Conservation (phyloP, 2,113 vertebrate species). For the Ia io region DNA sequence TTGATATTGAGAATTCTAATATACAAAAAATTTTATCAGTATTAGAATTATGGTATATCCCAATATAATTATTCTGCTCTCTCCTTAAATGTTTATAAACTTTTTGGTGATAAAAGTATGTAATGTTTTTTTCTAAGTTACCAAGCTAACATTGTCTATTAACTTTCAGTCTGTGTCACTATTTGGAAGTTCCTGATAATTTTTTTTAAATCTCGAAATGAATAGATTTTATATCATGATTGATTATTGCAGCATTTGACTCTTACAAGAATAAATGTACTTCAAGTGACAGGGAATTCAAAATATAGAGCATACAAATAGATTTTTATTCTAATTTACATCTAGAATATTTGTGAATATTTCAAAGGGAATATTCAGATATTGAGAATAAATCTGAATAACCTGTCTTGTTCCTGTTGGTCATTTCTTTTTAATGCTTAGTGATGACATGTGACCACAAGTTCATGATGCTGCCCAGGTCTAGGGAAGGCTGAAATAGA, state of each 20-base stretch:
- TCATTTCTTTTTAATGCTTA: neutral
- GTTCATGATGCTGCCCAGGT: neutral
- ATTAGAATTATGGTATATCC: conserved; percentile 3
- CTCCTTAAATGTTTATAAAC: neutral
- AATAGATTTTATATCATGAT: neutral
- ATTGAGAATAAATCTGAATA: neutral
- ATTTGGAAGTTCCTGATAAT: neutral
- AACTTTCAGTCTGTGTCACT: neutral
- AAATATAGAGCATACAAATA: neutral
- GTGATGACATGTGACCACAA: neutral
- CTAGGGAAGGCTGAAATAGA: neutral
- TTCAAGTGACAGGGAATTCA: neutral
- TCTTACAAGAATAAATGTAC: neutral
- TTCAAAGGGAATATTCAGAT: neutral
- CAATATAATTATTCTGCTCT: neutral
- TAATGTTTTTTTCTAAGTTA: neutral
- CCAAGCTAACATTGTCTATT: neutral
- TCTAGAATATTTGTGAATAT: neutral
- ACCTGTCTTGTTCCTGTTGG: neutral
- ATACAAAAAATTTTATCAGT: neutral
- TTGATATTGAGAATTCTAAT: conserved; percentile 11
- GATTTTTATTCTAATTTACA: neutral
- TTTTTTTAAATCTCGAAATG: conserved; percentile 7
- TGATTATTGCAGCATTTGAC: neutral
- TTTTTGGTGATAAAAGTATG: neutral